Conservation (phyloP, 2,888 invertebrate species). For the Ennomos fuscantarius region DNA sequence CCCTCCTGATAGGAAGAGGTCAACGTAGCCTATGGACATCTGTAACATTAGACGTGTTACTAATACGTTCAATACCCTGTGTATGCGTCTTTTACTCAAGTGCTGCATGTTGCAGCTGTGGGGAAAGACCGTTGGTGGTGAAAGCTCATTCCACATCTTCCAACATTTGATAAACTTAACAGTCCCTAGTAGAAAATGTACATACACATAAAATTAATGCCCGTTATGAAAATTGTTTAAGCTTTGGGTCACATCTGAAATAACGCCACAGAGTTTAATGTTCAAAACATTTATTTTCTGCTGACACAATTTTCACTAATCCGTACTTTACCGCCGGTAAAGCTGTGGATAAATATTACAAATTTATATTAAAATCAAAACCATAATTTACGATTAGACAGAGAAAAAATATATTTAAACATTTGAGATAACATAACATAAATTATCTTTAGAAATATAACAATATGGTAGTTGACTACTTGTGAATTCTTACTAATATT, state of each 20-base stretch:
- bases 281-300: constrained; percentile 79
- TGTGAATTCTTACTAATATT: neutral
- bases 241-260: constrained; percentile 5
- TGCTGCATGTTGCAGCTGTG: too few species aligned
- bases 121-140: too few species aligned
- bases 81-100: too few species aligned
- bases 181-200: too few species aligned
- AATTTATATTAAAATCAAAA: constrained; percentile 51
- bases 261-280: constrained; percentile 39
- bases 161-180: too few species aligned
- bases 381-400: constrained; percentile 43
- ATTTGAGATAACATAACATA: constrained; percentile 20
- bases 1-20: too few species aligned
- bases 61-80: too few species aligned
- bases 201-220: too few species aligned
- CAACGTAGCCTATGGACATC: too few species aligned
- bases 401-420: constrained; percentile 19
- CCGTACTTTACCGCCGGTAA: constrained; percentile 59
- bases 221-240: too few species aligned
- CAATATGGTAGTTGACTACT: constrained; percentile 1
- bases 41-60: too few species aligned
- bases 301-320: constrained; percentile 61
- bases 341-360: constrained; percentile 49
- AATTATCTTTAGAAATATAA: constrained; percentile 4
- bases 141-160: too few species aligned